Evolutionary conservation across 2,888 invertebrate species (phyloP).

Genomic region (Hipparchia sbordonii): DNA sequence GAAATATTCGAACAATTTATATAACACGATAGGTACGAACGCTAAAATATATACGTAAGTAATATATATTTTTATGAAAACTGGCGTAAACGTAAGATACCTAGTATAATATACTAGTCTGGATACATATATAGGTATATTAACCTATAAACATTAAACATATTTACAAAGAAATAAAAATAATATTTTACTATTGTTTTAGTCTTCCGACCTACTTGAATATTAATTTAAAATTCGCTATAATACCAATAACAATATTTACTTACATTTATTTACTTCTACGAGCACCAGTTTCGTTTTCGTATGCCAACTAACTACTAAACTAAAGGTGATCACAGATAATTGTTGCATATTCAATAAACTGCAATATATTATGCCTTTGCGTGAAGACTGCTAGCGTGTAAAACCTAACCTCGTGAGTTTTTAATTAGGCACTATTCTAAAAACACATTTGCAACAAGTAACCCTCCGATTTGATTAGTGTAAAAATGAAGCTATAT

Average conservation of each 20-base stretch:
- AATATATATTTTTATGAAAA: conserved; percentile 34
- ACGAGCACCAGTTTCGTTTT: too few relatives aligned
- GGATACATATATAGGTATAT: not conserved
- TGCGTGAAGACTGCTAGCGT: conserved; percentile 42
- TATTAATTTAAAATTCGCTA: too few relatives aligned
- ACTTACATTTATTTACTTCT: too few relatives aligned
- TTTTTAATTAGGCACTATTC: not conserved
- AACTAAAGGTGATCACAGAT: conserved; percentile 26
- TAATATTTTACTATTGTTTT: conserved; percentile 3
- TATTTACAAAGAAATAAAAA: not conserved
- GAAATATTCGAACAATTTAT: conserved; percentile 49
- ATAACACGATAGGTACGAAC: too few relatives aligned
- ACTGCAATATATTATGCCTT: conserved; percentile 36
- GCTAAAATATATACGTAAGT: conserved; percentile 12
- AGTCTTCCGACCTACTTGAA: not conserved
- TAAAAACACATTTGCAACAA: not conserved
- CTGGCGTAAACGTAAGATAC: conserved; percentile 8
- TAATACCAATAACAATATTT: too few relatives aligned
- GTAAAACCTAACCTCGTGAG: conserved; percentile 24
- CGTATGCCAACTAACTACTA: not conserved
- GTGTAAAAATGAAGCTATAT: too few relatives aligned
- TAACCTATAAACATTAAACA: not conserved
- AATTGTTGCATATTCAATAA: conserved; percentile 24
- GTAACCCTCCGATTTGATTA: too few relatives aligned
- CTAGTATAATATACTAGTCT: conserved; percentile 11